Percentiles rank a stretch among this genome's conserved stretches.
phyloP scores from a whole-genome alignment of 2,113 vertebrate species.

The Chunga burmeisteri region DNA sequence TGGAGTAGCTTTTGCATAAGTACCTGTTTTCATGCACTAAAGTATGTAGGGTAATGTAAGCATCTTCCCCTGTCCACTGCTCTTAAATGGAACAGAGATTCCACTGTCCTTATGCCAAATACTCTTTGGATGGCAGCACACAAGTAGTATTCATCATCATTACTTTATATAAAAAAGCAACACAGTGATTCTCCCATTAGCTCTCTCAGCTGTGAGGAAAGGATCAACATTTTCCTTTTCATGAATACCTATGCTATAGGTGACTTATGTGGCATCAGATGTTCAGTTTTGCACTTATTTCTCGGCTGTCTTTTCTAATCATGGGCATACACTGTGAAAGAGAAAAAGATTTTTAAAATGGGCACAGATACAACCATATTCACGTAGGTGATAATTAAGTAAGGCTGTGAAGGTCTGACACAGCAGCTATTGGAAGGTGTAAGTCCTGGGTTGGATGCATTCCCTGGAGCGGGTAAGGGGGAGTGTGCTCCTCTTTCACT shows the following conservation, averaged over 20 bases:
- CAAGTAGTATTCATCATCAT: neutral
- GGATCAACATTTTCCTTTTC: neutral
- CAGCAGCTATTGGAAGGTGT: neutral
- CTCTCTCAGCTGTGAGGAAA: neutral
- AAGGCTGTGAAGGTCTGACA: neutral
- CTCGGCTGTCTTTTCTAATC: neutral
- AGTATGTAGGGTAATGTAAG: neutral
- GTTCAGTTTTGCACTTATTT: neutral
- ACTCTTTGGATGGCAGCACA: neutral
- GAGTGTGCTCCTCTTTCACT: neutral
- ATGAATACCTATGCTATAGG: neutral
- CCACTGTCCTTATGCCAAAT: neutral
- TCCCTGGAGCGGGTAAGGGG: neutral
- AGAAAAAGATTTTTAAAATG: neutral
- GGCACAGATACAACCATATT: neutral
- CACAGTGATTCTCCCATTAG: neutral
- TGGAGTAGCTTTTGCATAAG: neutral
- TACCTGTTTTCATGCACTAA: neutral
- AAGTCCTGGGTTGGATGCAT: neutral
- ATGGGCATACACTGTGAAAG: neutral
- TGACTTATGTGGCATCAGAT: neutral
- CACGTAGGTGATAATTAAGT: neutral
- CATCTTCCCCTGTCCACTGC: neutral
- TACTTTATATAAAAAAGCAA: neutral
- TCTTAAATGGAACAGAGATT: neutral